Evolutionary conservation across 2,113 vertebrate genomes (phyloP).

Genomic region (Mirounga angustirostris): DNA sequence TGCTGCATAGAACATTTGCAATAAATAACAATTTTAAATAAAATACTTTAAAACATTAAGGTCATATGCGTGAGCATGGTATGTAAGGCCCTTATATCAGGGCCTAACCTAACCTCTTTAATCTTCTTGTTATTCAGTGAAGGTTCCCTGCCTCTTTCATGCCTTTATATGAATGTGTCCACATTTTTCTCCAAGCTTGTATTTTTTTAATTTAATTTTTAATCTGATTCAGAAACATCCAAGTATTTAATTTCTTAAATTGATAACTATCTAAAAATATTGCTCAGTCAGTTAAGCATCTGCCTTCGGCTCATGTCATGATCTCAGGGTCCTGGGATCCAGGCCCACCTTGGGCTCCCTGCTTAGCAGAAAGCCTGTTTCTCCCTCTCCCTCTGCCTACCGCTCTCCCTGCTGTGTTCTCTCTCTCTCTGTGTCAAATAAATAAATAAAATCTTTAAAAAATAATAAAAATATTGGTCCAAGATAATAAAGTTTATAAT

Average conservation of each 20-base stretch:
- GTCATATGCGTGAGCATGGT: not conserved
- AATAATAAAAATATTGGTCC: not conserved
- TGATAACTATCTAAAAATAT: not conserved
- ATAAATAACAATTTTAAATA: constrained; percentile 1
- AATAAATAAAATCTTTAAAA: not conserved
- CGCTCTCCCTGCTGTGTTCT: too few species aligned
- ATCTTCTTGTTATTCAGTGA: not conserved
- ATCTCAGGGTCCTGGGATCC: too few species aligned
- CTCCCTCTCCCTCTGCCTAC: too few species aligned
- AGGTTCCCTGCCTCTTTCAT: not conserved
- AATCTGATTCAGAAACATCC: constrained; percentile 5
- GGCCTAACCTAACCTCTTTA: not conserved
- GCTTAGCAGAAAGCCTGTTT: too few species aligned
- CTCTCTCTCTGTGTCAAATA: too few species aligned
- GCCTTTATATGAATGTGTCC: not conserved
- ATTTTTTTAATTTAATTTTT: constrained; percentile 12
- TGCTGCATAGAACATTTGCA: not conserved
- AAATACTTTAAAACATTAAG: not conserved
- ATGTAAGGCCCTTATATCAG: not conserved
- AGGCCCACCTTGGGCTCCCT: too few species aligned
- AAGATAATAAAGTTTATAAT: constrained; percentile 20
- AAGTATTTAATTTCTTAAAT: constrained; percentile 47
- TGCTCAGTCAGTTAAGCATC: not conserved
- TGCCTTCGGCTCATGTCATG: not conserved
- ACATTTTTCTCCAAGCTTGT: not conserved